Evolutionary conservation across 2,113 vertebrate genomes (phyloP).

Genomic region (Zosterops hypoxanthus): DNA sequence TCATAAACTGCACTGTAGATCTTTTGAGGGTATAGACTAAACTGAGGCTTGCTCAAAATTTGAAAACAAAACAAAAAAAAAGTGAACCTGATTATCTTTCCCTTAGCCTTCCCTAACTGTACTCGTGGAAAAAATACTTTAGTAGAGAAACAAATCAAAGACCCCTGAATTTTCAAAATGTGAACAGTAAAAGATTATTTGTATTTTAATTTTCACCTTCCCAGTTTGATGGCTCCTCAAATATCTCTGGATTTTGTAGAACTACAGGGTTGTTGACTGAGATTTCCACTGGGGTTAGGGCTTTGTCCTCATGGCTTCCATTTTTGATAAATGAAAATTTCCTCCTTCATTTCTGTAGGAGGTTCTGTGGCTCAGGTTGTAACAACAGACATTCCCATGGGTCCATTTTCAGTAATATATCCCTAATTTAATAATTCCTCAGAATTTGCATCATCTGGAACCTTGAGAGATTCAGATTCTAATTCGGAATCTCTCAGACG

Average conservation of each 20-base stretch:
- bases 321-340: not conserved
- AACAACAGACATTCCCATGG: not conserved
- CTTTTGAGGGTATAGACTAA: not conserved
- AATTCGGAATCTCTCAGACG: not conserved
- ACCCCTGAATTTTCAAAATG: not conserved
- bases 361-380: not conserved
- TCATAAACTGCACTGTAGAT: not conserved
- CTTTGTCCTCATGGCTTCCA: not conserved
- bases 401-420: not conserved
- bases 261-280: not conserved
- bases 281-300: not conserved
- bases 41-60: not conserved
- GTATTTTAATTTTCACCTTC: not conserved
- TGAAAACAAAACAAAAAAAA: not conserved
- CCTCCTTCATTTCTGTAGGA: not conserved
- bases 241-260: not conserved
- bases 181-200: not conserved
- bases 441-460: not conserved
- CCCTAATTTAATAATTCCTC: not conserved
- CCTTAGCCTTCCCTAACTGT: not conserved
- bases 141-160: not conserved
- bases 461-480: not conserved
- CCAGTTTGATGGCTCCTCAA: not conserved
- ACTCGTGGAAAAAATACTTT: not conserved
- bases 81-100: not conserved